A percentile compares a stretch with the other conserved stretches of the same genome.
These are phyloP conservation scores for Ectropis crepuscularia DNA, from an alignment of 2,888 invertebrate genomes.

Conservation along the genomic window DNA sequence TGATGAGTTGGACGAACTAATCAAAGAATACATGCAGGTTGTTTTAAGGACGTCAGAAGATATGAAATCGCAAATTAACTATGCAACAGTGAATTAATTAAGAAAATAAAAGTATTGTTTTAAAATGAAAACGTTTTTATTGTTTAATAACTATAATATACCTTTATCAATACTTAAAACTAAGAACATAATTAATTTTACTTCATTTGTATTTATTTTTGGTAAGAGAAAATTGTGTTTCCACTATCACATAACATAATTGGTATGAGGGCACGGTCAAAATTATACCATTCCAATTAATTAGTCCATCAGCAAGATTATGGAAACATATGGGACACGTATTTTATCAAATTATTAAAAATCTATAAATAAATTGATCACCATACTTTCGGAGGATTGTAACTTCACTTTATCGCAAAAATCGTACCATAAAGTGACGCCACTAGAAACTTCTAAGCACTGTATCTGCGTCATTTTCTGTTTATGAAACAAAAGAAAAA, in stretches of 20 bases:
- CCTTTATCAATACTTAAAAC: conserved; percentile 3
- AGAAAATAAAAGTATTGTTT: conserved; percentile 38
- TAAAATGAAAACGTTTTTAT: conserved; percentile 34
- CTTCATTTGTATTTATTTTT: not conserved
- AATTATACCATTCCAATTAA: too few relatives aligned
- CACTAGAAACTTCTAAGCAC: too few relatives aligned
- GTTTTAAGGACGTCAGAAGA: conserved; percentile 88
- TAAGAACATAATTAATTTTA: not conserved
- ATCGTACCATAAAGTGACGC: too few relatives aligned
- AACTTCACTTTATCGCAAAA: too few relatives aligned
- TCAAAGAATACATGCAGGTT: conserved; percentile 87
- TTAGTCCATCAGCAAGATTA: too few relatives aligned
- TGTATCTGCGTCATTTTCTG: too few relatives aligned
- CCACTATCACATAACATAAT: not conserved
- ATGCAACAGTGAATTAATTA: conserved; percentile 39
- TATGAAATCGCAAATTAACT: conserved; percentile 71
- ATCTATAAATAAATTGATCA: too few relatives aligned
- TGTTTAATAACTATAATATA: not conserved
- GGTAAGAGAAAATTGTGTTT: not conserved
- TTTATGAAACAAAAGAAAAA: too few relatives aligned
- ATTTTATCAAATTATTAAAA: too few relatives aligned
- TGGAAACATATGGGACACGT: too few relatives aligned
- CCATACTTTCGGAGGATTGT: too few relatives aligned
- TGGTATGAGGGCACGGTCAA: too few relatives aligned
- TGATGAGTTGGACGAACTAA: conserved; percentile 84